Evolutionary conservation across 1,140 invertebrate genomes (phyloP).

Genomic region (Gryllus bimaculatus): DNA sequence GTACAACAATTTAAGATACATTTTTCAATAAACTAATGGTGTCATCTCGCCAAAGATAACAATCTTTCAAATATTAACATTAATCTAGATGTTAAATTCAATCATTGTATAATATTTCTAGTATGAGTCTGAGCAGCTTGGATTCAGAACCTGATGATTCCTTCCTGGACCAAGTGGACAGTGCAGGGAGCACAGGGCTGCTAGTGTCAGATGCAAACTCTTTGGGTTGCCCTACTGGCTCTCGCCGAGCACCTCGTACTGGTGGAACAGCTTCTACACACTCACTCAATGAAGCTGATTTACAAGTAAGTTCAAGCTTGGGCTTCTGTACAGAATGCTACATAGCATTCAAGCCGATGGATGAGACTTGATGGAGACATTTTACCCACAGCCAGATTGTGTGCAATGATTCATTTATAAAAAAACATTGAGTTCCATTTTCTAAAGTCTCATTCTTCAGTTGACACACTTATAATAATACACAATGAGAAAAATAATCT

Average conservation of each 20-base stretch:
- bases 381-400: not conserved
- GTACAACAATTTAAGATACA: no score
- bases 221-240: not conserved
- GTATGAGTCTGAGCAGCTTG: conserved; percentile 62
- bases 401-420: not conserved
- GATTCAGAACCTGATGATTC: conserved; percentile 58
- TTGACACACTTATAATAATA: no score
- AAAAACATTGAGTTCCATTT: no score
- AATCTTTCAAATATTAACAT: no score
- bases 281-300: conserved; percentile 73
- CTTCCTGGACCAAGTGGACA: conserved; percentile 38
- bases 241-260: conserved; percentile 32
- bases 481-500: no score
- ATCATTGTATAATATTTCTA: conserved; percentile 28
- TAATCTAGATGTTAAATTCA: no score
- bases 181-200: conserved; percentile 36
- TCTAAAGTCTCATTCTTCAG: no score
- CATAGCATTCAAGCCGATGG: no score
- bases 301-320: conserved; percentile 44
- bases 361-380: no score
- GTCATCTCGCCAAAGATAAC: no score
- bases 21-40: no score
- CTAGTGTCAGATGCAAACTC: conserved; percentile 31
- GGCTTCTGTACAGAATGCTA: no score
- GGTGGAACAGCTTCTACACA: conserved; percentile 64